Percentiles rank a stretch among this genome's conserved stretches.
Evolutionary conservation across 2,888 invertebrate genomes (phyloP).

Genomic region (Tinea pellionella): DNA sequence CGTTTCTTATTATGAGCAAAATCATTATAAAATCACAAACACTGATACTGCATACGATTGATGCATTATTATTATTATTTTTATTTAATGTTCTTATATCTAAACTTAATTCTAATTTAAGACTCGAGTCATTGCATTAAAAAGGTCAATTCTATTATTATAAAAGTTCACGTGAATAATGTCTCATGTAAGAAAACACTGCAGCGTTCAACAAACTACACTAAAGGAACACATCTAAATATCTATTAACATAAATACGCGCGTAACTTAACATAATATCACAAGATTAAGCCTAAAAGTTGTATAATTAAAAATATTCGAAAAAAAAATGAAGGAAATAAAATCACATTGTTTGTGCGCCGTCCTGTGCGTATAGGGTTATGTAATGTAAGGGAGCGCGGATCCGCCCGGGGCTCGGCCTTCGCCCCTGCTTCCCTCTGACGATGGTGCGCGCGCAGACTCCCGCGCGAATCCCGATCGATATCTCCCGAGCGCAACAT

Average conservation of each 20-base stretch:
- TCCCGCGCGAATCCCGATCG: not conserved
- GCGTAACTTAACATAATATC: slow-evolving; percentile 55
- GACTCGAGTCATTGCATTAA: not conserved
- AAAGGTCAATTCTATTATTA: not conserved
- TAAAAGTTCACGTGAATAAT: not conserved
- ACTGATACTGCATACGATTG: not conserved
- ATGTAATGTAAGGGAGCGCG: slow-evolving; percentile 57
- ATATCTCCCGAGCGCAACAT: not conserved
- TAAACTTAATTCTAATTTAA: not conserved
- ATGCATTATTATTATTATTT: not conserved
- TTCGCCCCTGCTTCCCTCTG: slow-evolving; percentile 16
- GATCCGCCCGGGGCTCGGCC: slow-evolving; percentile 22
- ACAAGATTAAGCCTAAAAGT: slow-evolving; percentile 57
- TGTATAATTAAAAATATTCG: slow-evolving; percentile 64
- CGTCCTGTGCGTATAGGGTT: slow-evolving; percentile 67
- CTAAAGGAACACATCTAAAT: slow-evolving; percentile 24
- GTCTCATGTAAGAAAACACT: slow-evolving; percentile 25
- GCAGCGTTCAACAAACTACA: slow-evolving; percentile 28
- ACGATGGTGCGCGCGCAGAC: slow-evolving; percentile 3
- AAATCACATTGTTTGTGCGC: slow-evolving; percentile 70
- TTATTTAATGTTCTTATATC: not conserved
- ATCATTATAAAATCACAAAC: not conserved
- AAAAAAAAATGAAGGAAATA: slow-evolving; percentile 36
- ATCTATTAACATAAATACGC: slow-evolving; percentile 39
- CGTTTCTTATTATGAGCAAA: not conserved